These are phyloP conservation scores for Drosophila sulfurigaster DNA, from an alignment of 1,140 invertebrate species.

Conservation along the genomic window DNA sequence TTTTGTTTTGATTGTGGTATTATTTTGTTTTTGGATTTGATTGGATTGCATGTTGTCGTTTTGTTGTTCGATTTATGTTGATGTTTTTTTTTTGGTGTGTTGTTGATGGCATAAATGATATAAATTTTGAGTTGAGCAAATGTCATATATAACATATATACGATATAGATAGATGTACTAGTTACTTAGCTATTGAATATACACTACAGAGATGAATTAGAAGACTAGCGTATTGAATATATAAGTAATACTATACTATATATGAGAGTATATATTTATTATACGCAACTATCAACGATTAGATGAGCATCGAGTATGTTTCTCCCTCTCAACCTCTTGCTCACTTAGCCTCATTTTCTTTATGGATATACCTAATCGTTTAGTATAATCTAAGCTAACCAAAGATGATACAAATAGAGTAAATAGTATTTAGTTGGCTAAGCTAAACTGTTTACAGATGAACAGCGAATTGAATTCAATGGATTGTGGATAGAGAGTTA, in stretches of 20 bases:
- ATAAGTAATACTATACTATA: background rate
- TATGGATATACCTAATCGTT: conserved; percentile 12
- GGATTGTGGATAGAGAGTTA: conserved; percentile 33
- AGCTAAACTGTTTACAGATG: conserved; percentile 23
- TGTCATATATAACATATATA: conserved; percentile 25
- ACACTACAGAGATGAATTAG: conserved; percentile 13
- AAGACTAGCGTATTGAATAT: conserved; percentile 1
- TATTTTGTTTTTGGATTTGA: conserved; percentile 57
- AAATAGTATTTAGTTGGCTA: background rate
- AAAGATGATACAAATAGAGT: conserved; percentile 4
- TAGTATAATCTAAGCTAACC: background rate
- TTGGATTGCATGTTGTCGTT: conserved; percentile 8
- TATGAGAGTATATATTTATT: background rate
- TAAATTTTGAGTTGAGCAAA: conserved; percentile 62
- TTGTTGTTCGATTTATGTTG: conserved; percentile 54
- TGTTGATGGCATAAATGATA: conserved; percentile 61
- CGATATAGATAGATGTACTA: conserved; percentile 21
- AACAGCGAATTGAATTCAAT: conserved; percentile 37
- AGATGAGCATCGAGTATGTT: conserved; percentile 3
- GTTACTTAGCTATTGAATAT: conserved; percentile 17
- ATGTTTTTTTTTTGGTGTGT: conserved; percentile 21
- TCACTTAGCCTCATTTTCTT: background rate
- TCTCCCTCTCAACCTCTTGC: background rate
- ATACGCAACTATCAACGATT: background rate
- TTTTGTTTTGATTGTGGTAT: conserved; percentile 33